Base-by-base conservation (phyloP, 2,888 invertebrate species). In the Polydrusus tereticollis region DNA sequence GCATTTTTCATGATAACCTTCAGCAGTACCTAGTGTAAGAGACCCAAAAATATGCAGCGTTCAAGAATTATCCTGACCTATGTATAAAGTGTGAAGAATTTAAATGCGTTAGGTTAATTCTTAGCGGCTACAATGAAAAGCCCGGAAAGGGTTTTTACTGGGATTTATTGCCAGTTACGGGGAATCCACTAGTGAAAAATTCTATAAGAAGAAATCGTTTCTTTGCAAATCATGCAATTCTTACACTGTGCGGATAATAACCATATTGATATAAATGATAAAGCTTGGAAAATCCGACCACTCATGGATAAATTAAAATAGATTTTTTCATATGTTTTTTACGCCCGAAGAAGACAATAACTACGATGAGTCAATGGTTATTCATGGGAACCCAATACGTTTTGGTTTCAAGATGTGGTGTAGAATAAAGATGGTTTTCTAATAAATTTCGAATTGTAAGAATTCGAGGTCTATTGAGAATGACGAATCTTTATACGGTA, bases 391-490 rank as follows among this genome's bases (percentile, higher is more conserved):
- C 63, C 78, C 77, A n/a, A 75, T 79, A 20, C 62, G 78, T 14
- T 78, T 78, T 71, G 78, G 78, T 2, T 82, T 77, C 60, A 82
- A 83, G 74, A 71, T 79, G 45, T 82, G 81, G 81, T 77, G 76
- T 55, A 79, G 72, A 73, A 76, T 26, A 66, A 52, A 21, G 43
- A 64, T 52, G 80, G 79, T 6, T 81, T 81, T 72, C 68, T 82
- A 12, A 73, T 80, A 33, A 78, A 81, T 72, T 80, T 81, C 75
- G 79, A 82, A 52, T 33, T 82, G 52, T 81, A 80, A 77, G 75
- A 73, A 76, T 71, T 73, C 64, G 12, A 38, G 29, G 33, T 55
- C 55, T n/a, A 29, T 52, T 58, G 26, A 36, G 52, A 33, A 21
- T 16, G 58, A 60, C 21, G 70, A 70, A 50, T 12, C 36, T 29